Base-by-base conservation (phyloP, 2,797 vertebrate genomes). In the Melopsittacus undulatus region DNA sequence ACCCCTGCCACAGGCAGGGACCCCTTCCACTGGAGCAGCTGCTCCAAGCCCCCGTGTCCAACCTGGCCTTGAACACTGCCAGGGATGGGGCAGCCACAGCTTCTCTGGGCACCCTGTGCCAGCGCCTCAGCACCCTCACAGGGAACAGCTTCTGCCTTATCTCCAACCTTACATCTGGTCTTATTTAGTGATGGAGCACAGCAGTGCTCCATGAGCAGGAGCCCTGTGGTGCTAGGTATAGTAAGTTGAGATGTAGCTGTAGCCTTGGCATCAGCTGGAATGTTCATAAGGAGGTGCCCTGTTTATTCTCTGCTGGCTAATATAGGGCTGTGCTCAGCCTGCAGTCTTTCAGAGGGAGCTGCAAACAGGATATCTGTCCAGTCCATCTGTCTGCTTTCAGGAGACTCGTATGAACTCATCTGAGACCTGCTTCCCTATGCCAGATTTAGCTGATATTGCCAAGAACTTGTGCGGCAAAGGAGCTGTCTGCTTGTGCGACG, bases 231-330 rank as follows among this genome's bases (percentile, higher is more conserved):
- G 27, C 26, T 46, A 45, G 9, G 11, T 59, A 21, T 22, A 13
- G 11, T 22, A 45, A 78, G 51, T 14, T 34, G 45, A 51, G 43
- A 45, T 51, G n/a, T 20, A 70, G 32, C 64, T 11, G 34, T 29
- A 69, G 27, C 11, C n/a, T 12, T 57, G 22, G 24, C 52, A 21
- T 32, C 30, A 21, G 52, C 54, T 63, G 26, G 14, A 38, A 8
- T 7, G 0, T 18, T 62, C 12, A 4, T 18, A 22, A 64, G 6
- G 57, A 56, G 26, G 9, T 26, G 10, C 5, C 4, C 8, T 7
- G 12, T 43, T 42, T 26, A 6, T 81, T 76, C 49, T 69, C 57
- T 45, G 23, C 27, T 34, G 38, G 54, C 29, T 81, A 26, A 40
- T 34, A 40, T 7, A 45, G 45, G 57, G 70, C 63, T 75, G 21